Base-by-base conservation (phyloP, 2,888 invertebrate species). In the Actias luna region DNA sequence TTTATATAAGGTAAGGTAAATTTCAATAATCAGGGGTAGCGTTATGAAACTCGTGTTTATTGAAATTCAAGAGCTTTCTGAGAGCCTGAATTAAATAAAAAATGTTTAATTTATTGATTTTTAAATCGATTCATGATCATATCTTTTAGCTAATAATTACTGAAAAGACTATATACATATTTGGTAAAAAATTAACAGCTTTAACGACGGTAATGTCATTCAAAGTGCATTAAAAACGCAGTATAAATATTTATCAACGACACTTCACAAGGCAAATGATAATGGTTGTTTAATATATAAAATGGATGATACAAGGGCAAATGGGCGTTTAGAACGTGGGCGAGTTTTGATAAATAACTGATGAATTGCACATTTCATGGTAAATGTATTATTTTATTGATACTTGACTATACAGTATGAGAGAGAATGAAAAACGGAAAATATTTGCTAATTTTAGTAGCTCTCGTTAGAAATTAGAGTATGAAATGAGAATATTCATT, bases 341-440 rank as follows among this genome's bases (percentile, higher is more conserved):
- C 36, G 61, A 67, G 64, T 59, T 76, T 76, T 84, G 84, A 85
- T 86, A 82, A 81, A 85, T 84, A 77, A 78, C 71, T 74, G 72
- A 78, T 82, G 85, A 84, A 72, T 84, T 80, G 83, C 83, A 73
- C 68, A 73, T 82, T 82, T 74, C 58, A 65, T 67, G 66, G 66
- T 66, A 69, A 60, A 50, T 63, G 62, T 65, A 70, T 73, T 70
- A 66, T 71, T 65, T 59, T 59, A 59, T 63, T 31, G 36, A 59
- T 29, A 52, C 55, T 58, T 52, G 22, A 52, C 52, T 35, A 42
- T 39, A 29, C 29, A 59, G 16, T 55, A 14, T n/a, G 1, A 55
- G n/a, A 12, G 22, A 22, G 46, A 46, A 46, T 46, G 46, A 22
- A 46, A 46, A 14, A 33, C 33, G 33, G 33, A 33, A 33, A n/a